Conservation (phyloP, 2,113 vertebrate species). For the Balaeniceps rex region DNA sequence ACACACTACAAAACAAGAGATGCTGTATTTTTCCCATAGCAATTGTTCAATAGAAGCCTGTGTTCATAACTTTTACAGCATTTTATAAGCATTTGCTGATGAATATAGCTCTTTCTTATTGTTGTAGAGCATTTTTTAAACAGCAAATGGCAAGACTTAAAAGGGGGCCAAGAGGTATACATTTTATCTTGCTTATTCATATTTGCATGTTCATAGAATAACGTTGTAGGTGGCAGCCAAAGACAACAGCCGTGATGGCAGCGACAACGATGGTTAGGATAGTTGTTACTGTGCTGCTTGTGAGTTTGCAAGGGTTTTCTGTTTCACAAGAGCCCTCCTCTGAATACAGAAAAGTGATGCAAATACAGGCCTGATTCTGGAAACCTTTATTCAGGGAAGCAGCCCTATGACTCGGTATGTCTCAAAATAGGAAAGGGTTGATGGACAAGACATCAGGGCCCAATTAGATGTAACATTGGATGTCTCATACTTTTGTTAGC, state of each 20-base stretch:
- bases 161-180: neutral
- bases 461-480: neutral
- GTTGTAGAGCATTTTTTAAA: neutral
- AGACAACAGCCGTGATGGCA: neutral
- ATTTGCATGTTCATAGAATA: neutral
- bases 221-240: neutral
- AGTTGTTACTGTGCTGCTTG: neutral
- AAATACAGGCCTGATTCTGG: neutral
- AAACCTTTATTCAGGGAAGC: neutral
- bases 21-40: neutral
- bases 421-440: neutral
- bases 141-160: neutral
- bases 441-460: neutral
- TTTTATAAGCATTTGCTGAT: neutral
- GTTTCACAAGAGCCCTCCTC: neutral
- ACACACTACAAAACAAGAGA: slow-evolving; percentile 64
- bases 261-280: neutral
- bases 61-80: neutral
- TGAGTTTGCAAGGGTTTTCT: neutral
- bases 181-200: neutral
- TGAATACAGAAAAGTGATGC: neutral
- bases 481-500: neutral
- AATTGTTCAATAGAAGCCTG: slow-evolving; percentile 1
- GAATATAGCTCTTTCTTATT: neutral
- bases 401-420: neutral